Percentiles rank a stretch among this genome's conserved stretches.
Evolutionary conservation across 1,140 invertebrate genomes (phyloP).

Genomic region (Sinella curviseta): DNA sequence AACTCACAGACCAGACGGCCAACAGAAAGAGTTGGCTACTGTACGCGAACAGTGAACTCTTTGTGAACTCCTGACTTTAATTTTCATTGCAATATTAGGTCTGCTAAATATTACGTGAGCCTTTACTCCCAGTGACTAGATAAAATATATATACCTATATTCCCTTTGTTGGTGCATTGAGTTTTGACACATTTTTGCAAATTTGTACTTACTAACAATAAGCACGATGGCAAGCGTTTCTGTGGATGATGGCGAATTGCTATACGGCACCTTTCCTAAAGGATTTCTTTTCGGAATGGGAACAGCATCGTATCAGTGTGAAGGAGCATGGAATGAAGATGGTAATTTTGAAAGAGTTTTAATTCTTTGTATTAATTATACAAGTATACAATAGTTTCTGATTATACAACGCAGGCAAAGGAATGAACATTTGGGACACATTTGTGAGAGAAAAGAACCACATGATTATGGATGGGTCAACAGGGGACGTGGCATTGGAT

Average conservation of each 20-base stretch:
- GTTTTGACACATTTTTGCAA: not conserved
- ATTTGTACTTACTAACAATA: not conserved
- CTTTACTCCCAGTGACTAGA: no score
- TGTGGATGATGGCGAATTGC: constrained; percentile 28
- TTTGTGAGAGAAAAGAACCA: constrained; percentile 41
- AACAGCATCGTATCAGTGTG: constrained; percentile 54
- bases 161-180: no score
- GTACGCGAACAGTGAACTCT: no score
- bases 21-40: no score
- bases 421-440: constrained; percentile 43
- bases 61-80: no score
- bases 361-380: no score
- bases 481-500: constrained; percentile 68
- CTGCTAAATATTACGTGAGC: no score
- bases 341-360: no score
- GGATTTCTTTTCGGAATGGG: constrained; percentile 55
- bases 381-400: no score
- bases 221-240: not conserved
- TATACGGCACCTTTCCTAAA: constrained; percentile 51
- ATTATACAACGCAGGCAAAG: constrained; percentile 55
- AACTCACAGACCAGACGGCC: no score
- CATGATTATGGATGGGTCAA: constrained; percentile 58
- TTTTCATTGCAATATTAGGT: no score
- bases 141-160: no score
- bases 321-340: constrained; percentile 21